These are phyloP conservation scores for Hydrolagus affinis DNA, from an alignment of 2,113 vertebrate genomes.

Conservation along the genomic window DNA sequence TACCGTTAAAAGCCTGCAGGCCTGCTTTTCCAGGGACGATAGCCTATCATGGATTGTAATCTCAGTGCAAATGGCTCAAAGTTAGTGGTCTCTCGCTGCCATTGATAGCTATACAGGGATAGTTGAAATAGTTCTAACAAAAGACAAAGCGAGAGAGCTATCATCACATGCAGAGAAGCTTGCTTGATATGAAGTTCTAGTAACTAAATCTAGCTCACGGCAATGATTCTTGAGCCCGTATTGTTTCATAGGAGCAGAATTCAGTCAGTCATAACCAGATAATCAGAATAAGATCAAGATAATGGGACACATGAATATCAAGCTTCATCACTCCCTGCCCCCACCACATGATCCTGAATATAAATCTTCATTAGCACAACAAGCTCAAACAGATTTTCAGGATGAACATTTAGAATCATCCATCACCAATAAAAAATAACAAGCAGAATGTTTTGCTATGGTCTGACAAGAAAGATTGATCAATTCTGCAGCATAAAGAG, in stretches of 20 bases:
- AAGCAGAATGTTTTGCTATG: background rate
- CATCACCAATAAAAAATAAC: background rate
- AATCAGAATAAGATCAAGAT: background rate
- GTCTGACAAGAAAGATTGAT: background rate
- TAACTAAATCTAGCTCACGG: conserved; percentile 6
- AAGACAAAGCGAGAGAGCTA: background rate
- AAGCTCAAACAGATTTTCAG: background rate
- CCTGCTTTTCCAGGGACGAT: background rate
- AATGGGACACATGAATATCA: background rate
- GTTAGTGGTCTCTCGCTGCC: conserved; percentile 2
- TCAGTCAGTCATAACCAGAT: conserved; percentile 14
- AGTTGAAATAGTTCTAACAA: background rate
- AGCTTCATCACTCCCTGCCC: background rate
- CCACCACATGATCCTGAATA: background rate
- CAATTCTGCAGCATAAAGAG: background rate
- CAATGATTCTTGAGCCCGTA: background rate
- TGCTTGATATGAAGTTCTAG: background rate
- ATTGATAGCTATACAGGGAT: background rate
- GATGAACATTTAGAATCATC: background rate
- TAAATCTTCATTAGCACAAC: background rate
- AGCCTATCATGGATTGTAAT: conserved; percentile 13
- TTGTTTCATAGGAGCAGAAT: background rate
- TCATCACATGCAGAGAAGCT: background rate
- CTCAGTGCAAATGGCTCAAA: background rate
- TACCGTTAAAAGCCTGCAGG: background rate